Evolutionary conservation across 2,113 vertebrate species (phyloP).

Genomic region (Prinia subflava): DNA sequence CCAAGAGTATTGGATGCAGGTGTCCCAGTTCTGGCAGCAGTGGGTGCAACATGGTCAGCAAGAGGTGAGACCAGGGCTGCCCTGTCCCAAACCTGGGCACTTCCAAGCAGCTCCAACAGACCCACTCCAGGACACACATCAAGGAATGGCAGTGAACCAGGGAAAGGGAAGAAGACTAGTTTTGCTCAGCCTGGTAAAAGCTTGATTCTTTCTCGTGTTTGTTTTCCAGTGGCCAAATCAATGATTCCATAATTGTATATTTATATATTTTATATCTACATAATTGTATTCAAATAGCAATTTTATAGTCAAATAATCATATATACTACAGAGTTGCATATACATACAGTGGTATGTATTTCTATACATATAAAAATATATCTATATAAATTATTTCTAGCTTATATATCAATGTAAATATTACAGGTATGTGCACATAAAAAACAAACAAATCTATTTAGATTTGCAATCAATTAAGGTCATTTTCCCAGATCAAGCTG

Average conservation of each 20-base stretch:
- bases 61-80: not conserved
- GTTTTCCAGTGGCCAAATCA: not conserved
- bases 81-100: too few species aligned
- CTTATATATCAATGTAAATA: not conserved
- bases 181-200: not conserved
- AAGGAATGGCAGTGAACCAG: not conserved
- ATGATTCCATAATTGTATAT: not conserved
- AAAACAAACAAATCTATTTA: not conserved
- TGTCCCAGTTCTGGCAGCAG: not conserved
- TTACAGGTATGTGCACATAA: not conserved
- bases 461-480: not conserved
- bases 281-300: not conserved
- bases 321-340: too few species aligned
- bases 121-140: not conserved
- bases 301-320: not conserved
- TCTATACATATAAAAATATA: not conserved
- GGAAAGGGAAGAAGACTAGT: not conserved
- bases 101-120: not conserved
- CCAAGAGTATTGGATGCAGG: not conserved
- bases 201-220: not conserved
- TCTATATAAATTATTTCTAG: not conserved
- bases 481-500: accelerated
- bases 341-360: not conserved
- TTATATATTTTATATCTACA: not conserved
- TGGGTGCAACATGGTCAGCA: not conserved